phyloP scores from a whole-genome alignment of 1,140 invertebrate genomes.

The Leptonema lineaticorne region DNA sequence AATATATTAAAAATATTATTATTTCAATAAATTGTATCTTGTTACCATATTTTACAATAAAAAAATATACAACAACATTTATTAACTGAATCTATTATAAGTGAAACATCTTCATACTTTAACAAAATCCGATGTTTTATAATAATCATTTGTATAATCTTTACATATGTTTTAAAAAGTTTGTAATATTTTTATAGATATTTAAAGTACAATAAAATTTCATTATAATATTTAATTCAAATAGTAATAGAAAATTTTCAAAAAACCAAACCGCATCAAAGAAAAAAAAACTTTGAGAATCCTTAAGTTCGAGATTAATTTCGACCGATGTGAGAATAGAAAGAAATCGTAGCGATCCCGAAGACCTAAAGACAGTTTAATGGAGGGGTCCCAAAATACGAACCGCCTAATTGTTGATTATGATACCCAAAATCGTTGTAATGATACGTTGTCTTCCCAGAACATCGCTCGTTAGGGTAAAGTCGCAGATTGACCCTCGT shows the following conservation, averaged over 20 bases:
- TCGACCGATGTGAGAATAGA: slow-evolving; percentile 27
- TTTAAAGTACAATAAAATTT: not conserved
- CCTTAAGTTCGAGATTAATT: slow-evolving; percentile 18
- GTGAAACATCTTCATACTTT: too few relatives aligned
- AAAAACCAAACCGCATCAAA: not conserved
- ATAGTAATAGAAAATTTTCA: too few relatives aligned
- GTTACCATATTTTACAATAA: too few relatives aligned
- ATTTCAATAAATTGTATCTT: too few relatives aligned
- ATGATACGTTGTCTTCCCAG: slow-evolving; percentile 22
- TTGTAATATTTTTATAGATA: not conserved
- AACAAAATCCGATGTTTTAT: not conserved
- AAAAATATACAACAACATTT: too few relatives aligned
- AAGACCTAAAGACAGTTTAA: slow-evolving; percentile 29
- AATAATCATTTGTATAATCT: not conserved
- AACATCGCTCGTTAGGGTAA: not conserved
- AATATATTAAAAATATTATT: too few relatives aligned
- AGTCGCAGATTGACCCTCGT: not conserved
- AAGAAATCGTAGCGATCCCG: not conserved
- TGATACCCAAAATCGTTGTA: slow-evolving; percentile 23
- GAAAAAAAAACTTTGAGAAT: not conserved
- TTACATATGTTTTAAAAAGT: not conserved
- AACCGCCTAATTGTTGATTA: slow-evolving; percentile 28
- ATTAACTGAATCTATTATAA: too few relatives aligned
- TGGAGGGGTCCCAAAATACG: not conserved
- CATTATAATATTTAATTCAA: too few relatives aligned